Conservation (phyloP, 2,888 invertebrate species). For the Leptura quadrifasciata region DNA sequence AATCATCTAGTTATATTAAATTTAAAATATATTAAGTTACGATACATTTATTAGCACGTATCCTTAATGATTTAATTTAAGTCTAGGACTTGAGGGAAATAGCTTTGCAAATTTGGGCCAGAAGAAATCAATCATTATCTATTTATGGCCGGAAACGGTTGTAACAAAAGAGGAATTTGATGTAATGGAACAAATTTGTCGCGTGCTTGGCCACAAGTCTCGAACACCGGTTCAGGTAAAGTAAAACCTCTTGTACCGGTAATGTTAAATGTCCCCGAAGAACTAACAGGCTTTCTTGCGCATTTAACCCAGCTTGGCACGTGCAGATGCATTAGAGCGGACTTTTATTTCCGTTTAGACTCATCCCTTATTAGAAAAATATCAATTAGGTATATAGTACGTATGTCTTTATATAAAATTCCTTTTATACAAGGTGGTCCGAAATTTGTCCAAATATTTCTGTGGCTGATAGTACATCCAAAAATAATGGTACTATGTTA, state of each 20-base stretch:
- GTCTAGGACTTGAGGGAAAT: constrained; percentile 2
- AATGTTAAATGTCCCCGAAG: constrained; percentile 47
- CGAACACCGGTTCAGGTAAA: constrained; percentile 54
- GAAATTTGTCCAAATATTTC: too few relatives aligned
- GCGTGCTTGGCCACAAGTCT: constrained; percentile 59
- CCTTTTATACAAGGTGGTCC: too few relatives aligned
- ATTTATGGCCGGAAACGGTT: constrained; percentile 52
- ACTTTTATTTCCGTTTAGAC: constrained; percentile 43
- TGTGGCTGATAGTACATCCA: too few relatives aligned
- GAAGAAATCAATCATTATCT: constrained; percentile 41
- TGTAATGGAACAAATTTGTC: constrained; percentile 57
- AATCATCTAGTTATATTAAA: too few relatives aligned
- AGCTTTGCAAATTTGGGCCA: background rate
- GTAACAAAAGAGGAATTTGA: constrained; percentile 53
- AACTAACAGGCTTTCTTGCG: constrained; percentile 35
- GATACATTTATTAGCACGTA: too few relatives aligned
- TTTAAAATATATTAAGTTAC: too few relatives aligned
- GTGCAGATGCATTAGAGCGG: constrained; percentile 47
- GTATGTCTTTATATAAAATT: too few relatives aligned
- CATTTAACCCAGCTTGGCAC: constrained; percentile 34
- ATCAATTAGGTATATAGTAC: too few relatives aligned
- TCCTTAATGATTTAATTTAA: too few relatives aligned
- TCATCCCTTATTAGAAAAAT: background rate
- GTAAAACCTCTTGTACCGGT: constrained; percentile 63
- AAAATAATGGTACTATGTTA: too few relatives aligned